Evolutionary conservation across 2,797 vertebrate genomes (phyloP).

Genomic region (Pseudochromis fuscus): DNA sequence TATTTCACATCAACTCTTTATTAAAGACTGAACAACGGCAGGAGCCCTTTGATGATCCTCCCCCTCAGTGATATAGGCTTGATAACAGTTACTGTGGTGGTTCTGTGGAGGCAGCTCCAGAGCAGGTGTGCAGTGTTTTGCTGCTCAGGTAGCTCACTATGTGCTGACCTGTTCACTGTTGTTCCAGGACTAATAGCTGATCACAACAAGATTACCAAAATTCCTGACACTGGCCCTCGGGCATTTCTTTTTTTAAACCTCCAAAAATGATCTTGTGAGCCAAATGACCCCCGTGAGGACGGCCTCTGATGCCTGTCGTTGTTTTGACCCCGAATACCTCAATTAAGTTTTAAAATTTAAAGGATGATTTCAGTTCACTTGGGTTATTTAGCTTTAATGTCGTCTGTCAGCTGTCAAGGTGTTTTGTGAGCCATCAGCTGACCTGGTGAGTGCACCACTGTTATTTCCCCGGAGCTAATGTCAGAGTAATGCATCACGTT

Average conservation of each 20-base stretch:
- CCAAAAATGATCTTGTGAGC: conserved; percentile 28
- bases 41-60: conserved; percentile 53
- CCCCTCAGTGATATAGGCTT: conserved; percentile 41
- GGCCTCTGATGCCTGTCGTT: conserved; percentile 2
- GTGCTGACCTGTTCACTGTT: conserved; percentile 76
- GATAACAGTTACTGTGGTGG: conserved; percentile 54
- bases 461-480: conserved; percentile 50
- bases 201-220: conserved; percentile 79
- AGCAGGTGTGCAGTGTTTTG: conserved; percentile 71
- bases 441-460: conserved; percentile 52
- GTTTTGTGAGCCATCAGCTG: conserved; percentile 33
- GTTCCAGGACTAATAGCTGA: conserved; percentile 80
- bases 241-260: conserved; percentile 51
- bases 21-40: conserved; percentile 39
- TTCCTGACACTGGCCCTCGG: conserved; percentile 70
- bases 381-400: conserved; percentile 31
- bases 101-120: conserved; percentile 43
- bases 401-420: conserved; percentile 41
- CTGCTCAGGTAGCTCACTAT: conserved; percentile 67
- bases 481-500: conserved; percentile 51
- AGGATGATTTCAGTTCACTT: conserved; percentile 30
- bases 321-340: conserved; percentile 67
- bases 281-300: conserved; percentile 41
- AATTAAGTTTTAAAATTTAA: conserved; percentile 18
- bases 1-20: conserved; percentile 50